phyloP scores from a whole-genome alignment of 2,797 vertebrate genomes.

The Halcyon chelicuti region DNA sequence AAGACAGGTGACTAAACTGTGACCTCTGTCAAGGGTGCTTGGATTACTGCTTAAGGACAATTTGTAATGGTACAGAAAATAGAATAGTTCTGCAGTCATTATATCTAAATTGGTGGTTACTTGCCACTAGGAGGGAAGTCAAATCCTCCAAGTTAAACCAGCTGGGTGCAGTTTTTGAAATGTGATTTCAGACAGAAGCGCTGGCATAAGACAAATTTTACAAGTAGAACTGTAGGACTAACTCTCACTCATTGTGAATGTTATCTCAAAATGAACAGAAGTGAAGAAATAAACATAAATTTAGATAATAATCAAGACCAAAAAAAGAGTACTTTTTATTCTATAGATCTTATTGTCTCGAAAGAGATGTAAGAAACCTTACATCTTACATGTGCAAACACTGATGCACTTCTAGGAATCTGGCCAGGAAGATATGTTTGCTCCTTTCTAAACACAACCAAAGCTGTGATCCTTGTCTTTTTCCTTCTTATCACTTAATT shows the following conservation, averaged over 20 bases:
- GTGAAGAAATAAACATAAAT: not conserved
- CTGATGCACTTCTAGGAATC: not conserved
- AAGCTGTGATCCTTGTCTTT: not conserved
- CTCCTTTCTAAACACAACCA: not conserved
- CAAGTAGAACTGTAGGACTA: not conserved
- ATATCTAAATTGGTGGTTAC: not conserved
- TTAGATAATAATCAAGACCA: not conserved
- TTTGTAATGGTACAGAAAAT: not conserved
- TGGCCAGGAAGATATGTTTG: not conserved
- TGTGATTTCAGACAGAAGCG: conserved; percentile 10
- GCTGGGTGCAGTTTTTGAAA: not conserved
- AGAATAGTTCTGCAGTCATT: not conserved
- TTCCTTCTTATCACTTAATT: not conserved
- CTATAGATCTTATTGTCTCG: not conserved
- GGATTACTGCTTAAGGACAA: not conserved
- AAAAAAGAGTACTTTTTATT: not conserved
- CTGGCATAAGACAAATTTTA: conserved; percentile 31
- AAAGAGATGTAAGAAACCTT: not conserved
- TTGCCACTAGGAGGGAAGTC: not conserved
- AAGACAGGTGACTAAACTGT: not conserved
- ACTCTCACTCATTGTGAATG: not conserved
- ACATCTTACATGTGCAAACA: not conserved
- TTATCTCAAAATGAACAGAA: not conserved
- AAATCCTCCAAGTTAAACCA: not conserved
- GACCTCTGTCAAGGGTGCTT: not conserved